phyloP scores from a whole-genome alignment of 2,888 invertebrate species.

The Chydorus sphaericus region DNA sequence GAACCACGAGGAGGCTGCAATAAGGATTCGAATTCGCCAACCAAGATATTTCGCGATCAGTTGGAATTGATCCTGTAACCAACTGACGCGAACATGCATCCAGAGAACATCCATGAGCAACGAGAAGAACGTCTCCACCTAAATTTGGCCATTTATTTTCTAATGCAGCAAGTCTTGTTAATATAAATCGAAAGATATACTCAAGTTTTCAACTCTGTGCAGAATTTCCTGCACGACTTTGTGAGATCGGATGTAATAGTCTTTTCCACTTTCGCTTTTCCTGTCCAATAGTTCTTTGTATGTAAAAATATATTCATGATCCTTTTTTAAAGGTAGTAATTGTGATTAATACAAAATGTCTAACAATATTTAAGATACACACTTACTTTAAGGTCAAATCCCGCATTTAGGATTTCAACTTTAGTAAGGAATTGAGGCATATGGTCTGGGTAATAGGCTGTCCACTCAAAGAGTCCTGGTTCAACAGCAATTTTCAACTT shows the following conservation, averaged over 20 bases:
- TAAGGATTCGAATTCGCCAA: conserved; percentile 71
- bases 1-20: conserved; percentile 45
- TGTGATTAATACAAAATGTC: conserved; percentile 55
- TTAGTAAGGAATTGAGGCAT: conserved; percentile 62
- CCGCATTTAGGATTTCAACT: conserved; percentile 52
- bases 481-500: conserved; percentile 59
- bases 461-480: conserved; percentile 85
- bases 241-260: conserved; percentile 48
- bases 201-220: conserved; percentile 35
- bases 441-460: conserved; percentile 71
- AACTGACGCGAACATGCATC: conserved; percentile 68
- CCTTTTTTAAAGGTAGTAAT: conserved; percentile 40
- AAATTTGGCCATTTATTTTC: too few relatives aligned
- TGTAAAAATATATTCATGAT: conserved; percentile 44
- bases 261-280: conserved; percentile 45
- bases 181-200: too few relatives aligned
- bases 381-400: conserved; percentile 57
- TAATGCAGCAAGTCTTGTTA: too few relatives aligned
- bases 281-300: conserved; percentile 36
- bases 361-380: conserved; percentile 55
- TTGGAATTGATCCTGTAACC: conserved; percentile 46
- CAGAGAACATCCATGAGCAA: conserved; percentile 82
- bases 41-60: conserved; percentile 48
- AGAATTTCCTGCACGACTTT: conserved; percentile 41
- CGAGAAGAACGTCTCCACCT: conserved; percentile 72